A percentile compares a stretch with the other conserved stretches of the same genome.
Evolutionary conservation across 1,140 invertebrate genomes (phyloP).

Genomic region (Andricus grossulariae): DNA sequence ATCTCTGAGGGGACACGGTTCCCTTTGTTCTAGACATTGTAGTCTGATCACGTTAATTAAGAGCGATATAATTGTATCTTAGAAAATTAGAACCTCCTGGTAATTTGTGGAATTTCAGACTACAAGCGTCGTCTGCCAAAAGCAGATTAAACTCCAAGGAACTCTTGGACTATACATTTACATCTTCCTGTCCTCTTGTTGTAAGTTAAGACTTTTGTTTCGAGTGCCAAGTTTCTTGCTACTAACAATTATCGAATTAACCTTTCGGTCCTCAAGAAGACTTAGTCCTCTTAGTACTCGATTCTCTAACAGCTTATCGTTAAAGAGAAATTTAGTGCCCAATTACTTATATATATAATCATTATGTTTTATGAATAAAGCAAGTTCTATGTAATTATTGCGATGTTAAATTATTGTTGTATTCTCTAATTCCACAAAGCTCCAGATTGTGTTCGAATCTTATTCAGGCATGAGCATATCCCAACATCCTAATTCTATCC

Average conservation of each 20-base stretch:
- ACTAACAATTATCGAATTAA: slow-evolving; percentile 13
- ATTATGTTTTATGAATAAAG: too few relatives aligned
- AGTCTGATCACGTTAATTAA: slow-evolving; percentile 3
- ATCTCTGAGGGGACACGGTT: background rate
- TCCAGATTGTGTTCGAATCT: background rate
- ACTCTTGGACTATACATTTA: background rate
- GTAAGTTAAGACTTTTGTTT: background rate
- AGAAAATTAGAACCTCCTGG: background rate
- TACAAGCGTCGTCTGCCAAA: background rate
- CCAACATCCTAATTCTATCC: background rate
- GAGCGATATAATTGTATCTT: slow-evolving; percentile 12
- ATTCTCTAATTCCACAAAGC: slow-evolving; percentile 11
- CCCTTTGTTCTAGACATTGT: slow-evolving; percentile 1
- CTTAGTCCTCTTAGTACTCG: background rate
- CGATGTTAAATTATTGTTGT: background rate
- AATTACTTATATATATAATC: too few relatives aligned
- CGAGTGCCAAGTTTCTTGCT: slow-evolving; percentile 14
- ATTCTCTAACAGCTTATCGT: background rate
- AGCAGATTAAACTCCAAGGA: slow-evolving; percentile 9
- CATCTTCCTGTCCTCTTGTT: background rate
- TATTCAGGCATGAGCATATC: background rate
- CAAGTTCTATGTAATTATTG: too few relatives aligned
- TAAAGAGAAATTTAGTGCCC: background rate
- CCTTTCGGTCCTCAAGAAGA: background rate
- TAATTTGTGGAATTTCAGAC: slow-evolving; percentile 23